Evolutionary conservation across 2,113 vertebrate genomes (phyloP).

Genomic region (Sinocyclocheilus maitianheensis): DNA sequence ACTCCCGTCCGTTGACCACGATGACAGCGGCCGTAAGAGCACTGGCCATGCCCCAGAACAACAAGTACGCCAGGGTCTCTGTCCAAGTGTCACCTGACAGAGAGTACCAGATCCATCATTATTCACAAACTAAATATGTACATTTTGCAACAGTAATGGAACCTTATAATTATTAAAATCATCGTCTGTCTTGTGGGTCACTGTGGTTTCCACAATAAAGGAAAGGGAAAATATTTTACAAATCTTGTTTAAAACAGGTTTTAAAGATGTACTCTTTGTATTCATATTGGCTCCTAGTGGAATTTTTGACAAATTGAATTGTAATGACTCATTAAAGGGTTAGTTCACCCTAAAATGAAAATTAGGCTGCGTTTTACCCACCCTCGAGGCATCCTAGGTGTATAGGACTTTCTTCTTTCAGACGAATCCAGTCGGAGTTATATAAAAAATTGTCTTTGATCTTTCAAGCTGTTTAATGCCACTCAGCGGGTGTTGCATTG

Average conservation of each 20-base stretch:
- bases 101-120: neutral
- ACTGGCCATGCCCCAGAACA: constrained; percentile 93
- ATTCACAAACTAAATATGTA: neutral
- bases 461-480: too few species aligned
- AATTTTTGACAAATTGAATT: too few species aligned
- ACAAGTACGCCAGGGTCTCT: constrained; percentile 91
- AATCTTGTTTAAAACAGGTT: too few species aligned
- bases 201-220: neutral
- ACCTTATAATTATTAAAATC: neutral
- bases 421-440: too few species aligned
- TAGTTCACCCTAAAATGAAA: too few species aligned
- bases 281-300: neutral
- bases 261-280: neutral
- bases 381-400: too few species aligned
- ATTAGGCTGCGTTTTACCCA: too few species aligned
- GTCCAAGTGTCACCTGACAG: constrained; percentile 91
- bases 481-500: too few species aligned
- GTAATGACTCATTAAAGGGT: neutral
- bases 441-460: too few species aligned
- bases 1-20: constrained; percentile 93
- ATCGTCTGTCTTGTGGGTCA: neutral
- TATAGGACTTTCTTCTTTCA: too few species aligned
- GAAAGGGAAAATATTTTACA: too few species aligned
- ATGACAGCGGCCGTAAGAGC: constrained; percentile 90
- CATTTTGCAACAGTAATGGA: neutral